Conservation (phyloP, 64 coral and sea anemone species). For the Montipora foliosa region DNA sequence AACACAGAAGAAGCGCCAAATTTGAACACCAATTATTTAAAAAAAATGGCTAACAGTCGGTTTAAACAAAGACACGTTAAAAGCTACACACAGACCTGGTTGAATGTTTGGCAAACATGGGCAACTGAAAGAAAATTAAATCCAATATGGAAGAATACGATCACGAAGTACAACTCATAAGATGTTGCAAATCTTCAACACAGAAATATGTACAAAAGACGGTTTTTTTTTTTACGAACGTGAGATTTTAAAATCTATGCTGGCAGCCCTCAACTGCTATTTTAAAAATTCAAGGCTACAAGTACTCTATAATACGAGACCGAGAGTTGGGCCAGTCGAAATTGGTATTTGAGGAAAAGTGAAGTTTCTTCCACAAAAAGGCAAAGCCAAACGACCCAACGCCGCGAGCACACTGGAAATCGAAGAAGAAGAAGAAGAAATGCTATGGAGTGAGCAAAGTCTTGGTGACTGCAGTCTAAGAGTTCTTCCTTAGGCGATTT, state of each 20-base stretch:
- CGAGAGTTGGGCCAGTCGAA: constrained; percentile 30
- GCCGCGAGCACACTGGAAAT: neutral
- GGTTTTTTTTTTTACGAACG: constrained; percentile 20
- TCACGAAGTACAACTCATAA: constrained; percentile 21
- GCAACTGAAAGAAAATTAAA: neutral
- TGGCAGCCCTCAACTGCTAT: constrained; percentile 45
- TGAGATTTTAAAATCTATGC: constrained; percentile 57
- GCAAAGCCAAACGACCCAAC: constrained; percentile 24
- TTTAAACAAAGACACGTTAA: too few species aligned
- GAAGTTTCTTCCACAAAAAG: neutral
- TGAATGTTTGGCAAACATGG: too few species aligned
- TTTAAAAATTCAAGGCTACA: constrained; percentile 19
- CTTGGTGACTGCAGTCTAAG: neutral
- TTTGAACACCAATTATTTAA: too few species aligned
- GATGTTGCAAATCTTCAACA: constrained; percentile 29
- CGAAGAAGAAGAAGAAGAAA: neutral
- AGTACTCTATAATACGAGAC: constrained; percentile 21
- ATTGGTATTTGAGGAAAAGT: constrained; percentile 4
- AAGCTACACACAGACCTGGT: too few species aligned
- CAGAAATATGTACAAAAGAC: constrained; percentile 45
- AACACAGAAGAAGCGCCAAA: too few species aligned
- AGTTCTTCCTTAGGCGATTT: constrained; percentile 21
- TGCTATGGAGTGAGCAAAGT: constrained; percentile 8
- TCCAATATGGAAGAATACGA: neutral
- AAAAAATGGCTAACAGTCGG: too few species aligned